A percentile compares a stretch with the other conserved stretches of the same genome.
Evolutionary conservation across 2,113 vertebrate genomes (phyloP).

Genomic region (Gorsachius goisagi): DNA sequence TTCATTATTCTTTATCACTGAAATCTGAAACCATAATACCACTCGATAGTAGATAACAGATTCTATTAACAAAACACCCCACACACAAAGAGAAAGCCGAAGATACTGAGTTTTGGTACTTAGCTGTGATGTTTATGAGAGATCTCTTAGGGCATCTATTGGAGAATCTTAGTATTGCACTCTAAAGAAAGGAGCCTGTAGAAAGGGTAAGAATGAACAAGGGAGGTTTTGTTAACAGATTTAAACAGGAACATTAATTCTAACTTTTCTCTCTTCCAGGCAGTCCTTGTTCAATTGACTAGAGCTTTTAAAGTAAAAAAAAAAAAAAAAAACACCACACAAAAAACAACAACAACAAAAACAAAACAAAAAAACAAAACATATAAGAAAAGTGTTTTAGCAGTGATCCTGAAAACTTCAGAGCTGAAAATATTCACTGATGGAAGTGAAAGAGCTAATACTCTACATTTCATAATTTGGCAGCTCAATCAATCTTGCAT

Average conservation of each 20-base stretch:
- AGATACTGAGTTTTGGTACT: neutral
- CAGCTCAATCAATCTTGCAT: neutral
- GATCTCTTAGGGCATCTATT: conserved; percentile 76
- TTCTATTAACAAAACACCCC: neutral
- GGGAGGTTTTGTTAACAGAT: neutral
- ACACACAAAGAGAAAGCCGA: neutral
- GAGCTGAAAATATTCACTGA: neutral
- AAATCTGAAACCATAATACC: conserved; percentile 17
- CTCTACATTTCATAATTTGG: neutral
- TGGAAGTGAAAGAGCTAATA: neutral
- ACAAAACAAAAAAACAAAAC: too few relatives aligned
- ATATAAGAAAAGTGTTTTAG: neutral
- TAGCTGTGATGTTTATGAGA: conserved; percentile 19
- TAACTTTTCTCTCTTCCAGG: neutral
- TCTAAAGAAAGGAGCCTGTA: neutral
- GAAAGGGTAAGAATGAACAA: neutral
- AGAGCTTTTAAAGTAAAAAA: neutral
- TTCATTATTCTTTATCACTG: neutral
- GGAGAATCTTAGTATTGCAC: conserved; percentile 64
- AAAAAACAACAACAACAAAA: too few relatives aligned
- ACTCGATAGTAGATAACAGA: neutral
- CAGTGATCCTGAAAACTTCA: neutral
- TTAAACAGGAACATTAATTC: neutral
- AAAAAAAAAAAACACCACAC: neutral
- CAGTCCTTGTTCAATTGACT: neutral